Base-by-base conservation (phyloP, 2,113 vertebrate species). In the Hippocampus comes region DNA sequence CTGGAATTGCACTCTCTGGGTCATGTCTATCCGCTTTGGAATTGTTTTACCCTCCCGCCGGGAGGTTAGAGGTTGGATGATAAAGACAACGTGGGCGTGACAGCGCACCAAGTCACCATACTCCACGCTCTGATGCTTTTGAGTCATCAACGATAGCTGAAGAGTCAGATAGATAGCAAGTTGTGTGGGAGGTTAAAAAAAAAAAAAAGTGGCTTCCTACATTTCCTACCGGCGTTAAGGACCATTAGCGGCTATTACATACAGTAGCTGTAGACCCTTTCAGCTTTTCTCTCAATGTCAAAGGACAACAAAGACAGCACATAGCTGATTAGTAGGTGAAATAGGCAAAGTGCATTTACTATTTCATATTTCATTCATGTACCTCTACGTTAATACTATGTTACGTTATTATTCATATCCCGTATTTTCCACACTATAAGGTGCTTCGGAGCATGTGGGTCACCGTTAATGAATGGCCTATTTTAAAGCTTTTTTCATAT, bases 141-240 rank as follows among this genome's bases (percentile, higher is more conserved):
- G 81, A 86, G 79, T 86, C 81, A 86, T 63, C 41, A 2, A 12
- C 68, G 75, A 34, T 74, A 72, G 71, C 71, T 64, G 12, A 85
- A 78, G 78, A 69, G 85, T 83, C 78, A 81, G 81, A 81, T 85
- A 75, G 60, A 81, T 66, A 27, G 23, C 43, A 42, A 75, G 68
- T 71, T 79, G 59, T 25, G 82, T 83, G 70, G 79, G 84, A 66
- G 56, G 69, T 64, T 34, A 0, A 27, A 53, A 49, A 53, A 30
- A 60, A 61, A 34, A 61, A 61, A 61, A 20, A 69, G 68, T 56
- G 72, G 43, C 75, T 72, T 65, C 78, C 80, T 72, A 74, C 78
- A 14, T 34, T 46, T 27, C 43, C 76, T 77, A 82, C 76, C 69
- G 82, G 71, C 14, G 60, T 38, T 14, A 70, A 55, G 63, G 55